Evolutionary conservation across 2,113 vertebrate species (phyloP), one percentile per base, ranked within the genome.

Genomic region (Chlorodrepanis virens): DNA sequence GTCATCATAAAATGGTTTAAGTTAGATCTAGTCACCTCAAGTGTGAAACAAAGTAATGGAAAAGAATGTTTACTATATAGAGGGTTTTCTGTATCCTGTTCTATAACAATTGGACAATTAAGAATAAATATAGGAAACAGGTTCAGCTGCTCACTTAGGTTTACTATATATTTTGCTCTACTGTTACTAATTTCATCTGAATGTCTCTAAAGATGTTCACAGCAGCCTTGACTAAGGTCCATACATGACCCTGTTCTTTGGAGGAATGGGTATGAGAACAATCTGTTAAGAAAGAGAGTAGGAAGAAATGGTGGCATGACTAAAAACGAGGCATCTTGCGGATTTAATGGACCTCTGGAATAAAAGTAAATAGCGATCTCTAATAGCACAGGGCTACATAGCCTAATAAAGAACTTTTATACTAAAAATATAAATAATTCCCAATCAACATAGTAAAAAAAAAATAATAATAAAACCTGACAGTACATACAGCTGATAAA

Each of bases 1-100:
- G 52, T 42, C 65, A 84, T n/a, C 85, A 76, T 69, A 79, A 68
- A 89, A 45, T 12, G 12, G 39, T 67, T 84, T 42, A 84, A 67
- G 56, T 59, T 92, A 90, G n/a, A 69, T 71, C 56, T 71, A 75
- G 67, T 59, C 92, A 82, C 14, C 52, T 91, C 29, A 68, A 68
- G 35, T 68, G 44, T 56, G 70, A 90, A 87, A 68, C 23, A 85
- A 84, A 87, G 54, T 33, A 86, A 57, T 19, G 33, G 59, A 72
- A 89, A 88, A 81, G 13, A 80, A 83, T 45, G 29, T 80, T 86
- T 79, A 28, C 12, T 53, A 19, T 67, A n/a, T 7, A 45, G 29
- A 21, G 3, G 2, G 16, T 82, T 89, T 74, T 47, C 42, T 33
- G 9, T 47, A 39, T 31, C 54, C 19, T 83, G 20, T 89, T 87